These are phyloP conservation scores for human DNA, from an alignment of 2,113 vertebrate genomes.

Conservation along the genomic window GRCh38 chr13:76088501-76089000, in stretches of 20 bases:
- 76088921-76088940: background rate
- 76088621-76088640: background rate
- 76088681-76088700: background rate
- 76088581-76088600: background rate
- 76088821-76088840: background rate
- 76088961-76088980: background rate
- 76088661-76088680: background rate
- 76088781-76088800: background rate
- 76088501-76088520: background rate
- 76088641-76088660: background rate
- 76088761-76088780: background rate
- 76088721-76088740: background rate
- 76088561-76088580: background rate
- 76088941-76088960: background rate
- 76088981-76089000: background rate
- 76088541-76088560: background rate
- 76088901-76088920: background rate
- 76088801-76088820: background rate
- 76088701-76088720: background rate
- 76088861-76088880: background rate
- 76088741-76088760: background rate
- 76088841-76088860: background rate
- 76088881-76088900: background rate
- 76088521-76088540: background rate
- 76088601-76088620: background rate